These are phyloP conservation scores for Eudyptes chrysolophus DNA, from an alignment of 2,113 vertebrate species.

Conservation along the genomic window DNA sequence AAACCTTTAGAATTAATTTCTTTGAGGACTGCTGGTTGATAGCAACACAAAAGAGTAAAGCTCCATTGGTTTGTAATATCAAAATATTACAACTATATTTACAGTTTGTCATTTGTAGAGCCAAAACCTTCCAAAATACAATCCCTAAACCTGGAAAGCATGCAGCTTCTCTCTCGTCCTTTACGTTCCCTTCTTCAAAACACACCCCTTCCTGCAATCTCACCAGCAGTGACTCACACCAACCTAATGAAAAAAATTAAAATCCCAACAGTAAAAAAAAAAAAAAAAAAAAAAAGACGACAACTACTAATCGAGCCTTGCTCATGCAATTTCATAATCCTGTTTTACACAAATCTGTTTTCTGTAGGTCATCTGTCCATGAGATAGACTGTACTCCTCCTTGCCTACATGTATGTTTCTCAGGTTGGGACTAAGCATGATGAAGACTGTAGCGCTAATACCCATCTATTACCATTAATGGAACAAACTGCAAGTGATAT, in stretches of 20 bases:
- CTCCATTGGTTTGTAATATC: neutral
- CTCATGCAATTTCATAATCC: neutral
- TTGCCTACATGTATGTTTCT: neutral
- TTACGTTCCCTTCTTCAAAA: constrained; percentile 11
- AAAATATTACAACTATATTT: neutral
- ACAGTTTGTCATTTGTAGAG: neutral
- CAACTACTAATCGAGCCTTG: neutral
- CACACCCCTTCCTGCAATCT: constrained; percentile 10
- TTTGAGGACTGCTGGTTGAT: neutral
- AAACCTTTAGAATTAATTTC: neutral
- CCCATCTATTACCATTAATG: neutral
- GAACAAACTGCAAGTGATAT: neutral
- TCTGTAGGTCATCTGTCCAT: neutral
- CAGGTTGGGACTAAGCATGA: neutral
- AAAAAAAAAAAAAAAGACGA: neutral
- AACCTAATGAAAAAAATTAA: neutral
- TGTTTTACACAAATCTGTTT: neutral
- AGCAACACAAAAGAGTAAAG: neutral
- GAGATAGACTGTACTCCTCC: neutral
- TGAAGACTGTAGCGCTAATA: neutral
- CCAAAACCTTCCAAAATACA: neutral
- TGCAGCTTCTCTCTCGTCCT: neutral
- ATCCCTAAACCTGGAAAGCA: neutral
- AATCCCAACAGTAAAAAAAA: neutral
- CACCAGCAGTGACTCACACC: constrained; percentile 22